phyloP scores from a whole-genome alignment of 1,140 invertebrate species.

The Tetragnatha versicolor region DNA sequence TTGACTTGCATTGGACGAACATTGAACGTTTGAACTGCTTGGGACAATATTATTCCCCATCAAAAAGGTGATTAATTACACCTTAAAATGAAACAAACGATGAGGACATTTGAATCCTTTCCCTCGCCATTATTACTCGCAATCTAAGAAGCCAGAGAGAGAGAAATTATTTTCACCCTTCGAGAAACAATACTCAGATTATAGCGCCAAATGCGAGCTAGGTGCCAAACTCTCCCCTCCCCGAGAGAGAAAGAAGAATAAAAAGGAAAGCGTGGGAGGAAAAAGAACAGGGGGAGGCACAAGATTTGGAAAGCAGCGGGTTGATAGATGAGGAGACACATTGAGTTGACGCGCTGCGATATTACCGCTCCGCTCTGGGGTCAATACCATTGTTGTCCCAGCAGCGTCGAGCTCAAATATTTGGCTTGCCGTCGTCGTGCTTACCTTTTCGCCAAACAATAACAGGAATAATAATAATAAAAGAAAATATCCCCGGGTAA shows the following conservation, averaged over 20 bases:
- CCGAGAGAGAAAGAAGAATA: background rate
- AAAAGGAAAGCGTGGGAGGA: conserved; percentile 7
- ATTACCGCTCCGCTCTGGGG: conserved; percentile 29
- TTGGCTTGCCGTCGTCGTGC: conserved; percentile 26
- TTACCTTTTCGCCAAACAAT: conserved; percentile 21
- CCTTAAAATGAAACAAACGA: no score
- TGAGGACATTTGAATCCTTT: no score
- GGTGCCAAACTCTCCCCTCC: conserved; percentile 22
- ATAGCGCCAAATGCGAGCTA: background rate
- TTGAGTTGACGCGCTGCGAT: conserved; percentile 47
- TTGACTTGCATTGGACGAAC: no score
- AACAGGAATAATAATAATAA: conserved; percentile 22
- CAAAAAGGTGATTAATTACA: no score
- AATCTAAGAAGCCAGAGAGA: no score
- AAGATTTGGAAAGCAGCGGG: conserved; percentile 25
- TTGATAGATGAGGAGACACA: conserved; percentile 52
- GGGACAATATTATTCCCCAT: no score
- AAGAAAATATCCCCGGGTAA: conserved; percentile 16
- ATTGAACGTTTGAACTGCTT: no score
- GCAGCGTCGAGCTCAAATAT: conserved; percentile 34
- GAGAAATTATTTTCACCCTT: no score
- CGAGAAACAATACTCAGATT: no score
- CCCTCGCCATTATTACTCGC: no score
- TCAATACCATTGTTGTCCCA: conserved; percentile 49
- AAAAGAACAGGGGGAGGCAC: no score